phyloP scores from a whole-genome alignment of 2,888 invertebrate species.

The Erannis defoliaria region DNA sequence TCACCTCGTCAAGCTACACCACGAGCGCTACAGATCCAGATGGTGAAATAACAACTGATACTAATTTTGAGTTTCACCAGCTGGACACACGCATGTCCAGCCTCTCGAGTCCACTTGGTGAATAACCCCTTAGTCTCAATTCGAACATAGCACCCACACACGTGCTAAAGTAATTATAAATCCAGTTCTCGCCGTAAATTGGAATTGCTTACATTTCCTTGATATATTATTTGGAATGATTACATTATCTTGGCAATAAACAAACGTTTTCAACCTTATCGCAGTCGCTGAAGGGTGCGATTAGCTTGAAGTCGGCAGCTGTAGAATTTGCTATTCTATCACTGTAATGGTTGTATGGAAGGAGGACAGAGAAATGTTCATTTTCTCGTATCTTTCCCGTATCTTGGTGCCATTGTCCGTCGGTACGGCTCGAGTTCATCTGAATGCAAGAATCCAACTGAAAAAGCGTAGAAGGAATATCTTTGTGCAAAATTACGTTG shows the following conservation, averaged over 20 bases:
- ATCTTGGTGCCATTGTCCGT: not conserved
- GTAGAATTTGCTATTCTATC: constrained; percentile 10
- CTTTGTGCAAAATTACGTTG: not conserved
- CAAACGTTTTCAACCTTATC: constrained; percentile 13
- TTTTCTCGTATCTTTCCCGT: constrained; percentile 8
- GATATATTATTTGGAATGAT: constrained; percentile 31
- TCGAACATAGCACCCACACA: not conserved
- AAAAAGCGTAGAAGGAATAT: not conserved
- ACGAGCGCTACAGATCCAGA: too few species aligned
- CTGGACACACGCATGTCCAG: too few species aligned
- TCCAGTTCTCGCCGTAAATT: constrained; percentile 30
- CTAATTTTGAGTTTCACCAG: too few species aligned
- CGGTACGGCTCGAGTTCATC: not conserved
- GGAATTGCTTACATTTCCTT: constrained; percentile 33
- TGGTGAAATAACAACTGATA: too few species aligned
- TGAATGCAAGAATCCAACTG: constrained; percentile 1
- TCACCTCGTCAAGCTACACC: too few species aligned
- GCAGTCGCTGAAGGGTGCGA: not conserved
- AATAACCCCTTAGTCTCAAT: not conserved
- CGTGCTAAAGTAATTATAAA: constrained; percentile 27
- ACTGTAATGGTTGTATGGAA: constrained; percentile 14
- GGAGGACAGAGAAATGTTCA: constrained; percentile 4
- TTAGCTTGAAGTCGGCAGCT: not conserved
- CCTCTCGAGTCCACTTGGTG: too few species aligned
- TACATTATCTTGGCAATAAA: constrained; percentile 21